Conservation (phyloP, 64 coral and sea anemone genomes). For the Hydrozoanthus tunicans region DNA sequence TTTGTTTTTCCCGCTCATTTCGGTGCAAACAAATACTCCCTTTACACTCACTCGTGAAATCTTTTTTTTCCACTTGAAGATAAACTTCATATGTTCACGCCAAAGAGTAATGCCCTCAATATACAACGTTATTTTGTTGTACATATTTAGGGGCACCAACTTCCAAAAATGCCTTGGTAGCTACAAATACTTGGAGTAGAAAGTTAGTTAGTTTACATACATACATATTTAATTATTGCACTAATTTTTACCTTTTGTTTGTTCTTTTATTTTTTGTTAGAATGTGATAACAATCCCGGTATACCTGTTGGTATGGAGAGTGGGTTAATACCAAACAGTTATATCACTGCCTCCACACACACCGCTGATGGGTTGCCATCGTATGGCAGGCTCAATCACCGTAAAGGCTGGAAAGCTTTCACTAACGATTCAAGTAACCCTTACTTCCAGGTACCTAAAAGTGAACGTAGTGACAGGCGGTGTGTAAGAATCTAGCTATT, state of each 20-base stretch:
- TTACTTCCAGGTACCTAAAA: constrained; percentile 23
- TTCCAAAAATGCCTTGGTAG: too few species aligned
- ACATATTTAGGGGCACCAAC: too few species aligned
- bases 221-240: too few species aligned
- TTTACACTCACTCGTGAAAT: too few species aligned
- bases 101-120: too few species aligned
- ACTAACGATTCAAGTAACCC: constrained; percentile 28
- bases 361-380: constrained; percentile 27
- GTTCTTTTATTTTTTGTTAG: constrained; percentile 4
- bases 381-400: constrained; percentile 13
- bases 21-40: too few species aligned
- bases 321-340: constrained; percentile 8
- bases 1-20: too few species aligned
- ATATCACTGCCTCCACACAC: constrained; percentile 1
- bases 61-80: too few species aligned
- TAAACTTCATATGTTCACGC: too few species aligned
- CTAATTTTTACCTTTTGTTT: not conserved
- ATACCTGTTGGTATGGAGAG: constrained; percentile 32
- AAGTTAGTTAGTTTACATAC: too few species aligned
- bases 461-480: not conserved
- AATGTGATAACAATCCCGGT: constrained; percentile 35
- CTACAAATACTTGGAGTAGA: too few species aligned
- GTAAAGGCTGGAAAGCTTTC: constrained; percentile 25
- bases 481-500: not conserved
- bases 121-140: too few species aligned